Conservation (phyloP, 2,888 invertebrate species). For the Caenorhabditis sp. region DNA sequence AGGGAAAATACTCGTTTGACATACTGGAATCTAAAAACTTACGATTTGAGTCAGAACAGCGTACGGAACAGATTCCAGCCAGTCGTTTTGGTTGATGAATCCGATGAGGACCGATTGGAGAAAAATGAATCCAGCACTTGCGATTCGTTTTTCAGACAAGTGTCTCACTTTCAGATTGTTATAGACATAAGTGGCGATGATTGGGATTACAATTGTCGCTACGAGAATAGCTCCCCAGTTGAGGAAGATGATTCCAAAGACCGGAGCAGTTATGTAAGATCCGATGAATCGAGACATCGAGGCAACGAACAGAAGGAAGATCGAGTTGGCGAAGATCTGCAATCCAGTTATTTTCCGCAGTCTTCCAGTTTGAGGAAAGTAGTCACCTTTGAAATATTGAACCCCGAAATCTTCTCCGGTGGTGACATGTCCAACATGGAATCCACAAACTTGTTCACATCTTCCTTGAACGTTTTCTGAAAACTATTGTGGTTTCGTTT, state of each 20-base stretch:
- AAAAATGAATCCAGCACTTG: conserved; percentile 33
- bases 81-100: conserved; percentile 46
- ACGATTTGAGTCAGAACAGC: conserved; percentile 32
- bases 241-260: conserved; percentile 42
- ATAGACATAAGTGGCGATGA: conserved; percentile 29
- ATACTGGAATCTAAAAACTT: not conserved
- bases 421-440: conserved; percentile 21
- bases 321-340: conserved; percentile 42
- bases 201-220: conserved; percentile 30
- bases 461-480: conserved; percentile 25
- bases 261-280: conserved; percentile 37
- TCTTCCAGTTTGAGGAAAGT: not conserved
- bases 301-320: conserved; percentile 34
- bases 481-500: not conserved
- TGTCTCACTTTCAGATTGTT: conserved; percentile 21
- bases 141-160: conserved; percentile 38
- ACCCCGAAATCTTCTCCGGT: conserved; percentile 8
- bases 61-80: conserved; percentile 37
- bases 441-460: not conserved
- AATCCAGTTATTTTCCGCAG: not conserved
- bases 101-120: conserved; percentile 51
- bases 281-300: conserved; percentile 47
- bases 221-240: conserved; percentile 52
- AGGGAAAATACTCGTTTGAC: too few species aligned
- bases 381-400: conserved; percentile 18